These are phyloP conservation scores for Gouania willdenowi DNA, from an alignment of 2,797 vertebrate genomes.

Conservation along the genomic window DNA sequence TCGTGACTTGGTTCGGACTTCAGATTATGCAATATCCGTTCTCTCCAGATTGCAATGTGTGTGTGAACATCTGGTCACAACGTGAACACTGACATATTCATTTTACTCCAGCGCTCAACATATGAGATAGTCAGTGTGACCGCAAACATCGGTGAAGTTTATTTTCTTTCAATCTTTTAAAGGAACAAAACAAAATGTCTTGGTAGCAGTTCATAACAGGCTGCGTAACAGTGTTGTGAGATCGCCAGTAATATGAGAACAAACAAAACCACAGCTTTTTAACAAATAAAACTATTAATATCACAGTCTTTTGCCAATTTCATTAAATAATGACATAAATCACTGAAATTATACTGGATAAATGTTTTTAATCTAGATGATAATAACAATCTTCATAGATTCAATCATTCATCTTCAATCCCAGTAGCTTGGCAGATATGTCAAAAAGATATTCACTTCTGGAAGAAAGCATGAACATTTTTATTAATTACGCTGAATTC, in stretches of 20 bases:
- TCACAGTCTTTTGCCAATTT: no score
- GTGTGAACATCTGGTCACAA: conserved; percentile 65
- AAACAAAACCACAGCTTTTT: conserved; percentile 17
- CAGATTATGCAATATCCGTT: conserved; percentile 49
- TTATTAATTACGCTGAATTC: no score
- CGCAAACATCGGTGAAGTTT: conserved; percentile 53
- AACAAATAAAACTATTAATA: no score
- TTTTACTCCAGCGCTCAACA: conserved; percentile 45
- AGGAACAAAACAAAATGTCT: conserved; percentile 62
- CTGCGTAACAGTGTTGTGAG: conserved; percentile 31
- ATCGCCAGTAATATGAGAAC: conserved; percentile 39
- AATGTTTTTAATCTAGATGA: no score
- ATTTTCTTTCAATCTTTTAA: conserved; percentile 64
- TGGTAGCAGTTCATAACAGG: conserved; percentile 32
- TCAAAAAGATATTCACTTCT: no score
- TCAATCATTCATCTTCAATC: no score
- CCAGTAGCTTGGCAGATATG: no score
- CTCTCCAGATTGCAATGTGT: conserved; percentile 15
- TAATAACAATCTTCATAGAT: no score
- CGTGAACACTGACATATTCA: conserved; percentile 45
- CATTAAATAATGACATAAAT: no score
- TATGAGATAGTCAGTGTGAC: conserved; percentile 11
- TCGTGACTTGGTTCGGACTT: conserved; percentile 1
- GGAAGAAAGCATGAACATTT: no score
- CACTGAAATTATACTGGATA: no score